Conservation (phyloP, 2,888 invertebrate genomes). For the Eledone cirrhosa region DNA sequence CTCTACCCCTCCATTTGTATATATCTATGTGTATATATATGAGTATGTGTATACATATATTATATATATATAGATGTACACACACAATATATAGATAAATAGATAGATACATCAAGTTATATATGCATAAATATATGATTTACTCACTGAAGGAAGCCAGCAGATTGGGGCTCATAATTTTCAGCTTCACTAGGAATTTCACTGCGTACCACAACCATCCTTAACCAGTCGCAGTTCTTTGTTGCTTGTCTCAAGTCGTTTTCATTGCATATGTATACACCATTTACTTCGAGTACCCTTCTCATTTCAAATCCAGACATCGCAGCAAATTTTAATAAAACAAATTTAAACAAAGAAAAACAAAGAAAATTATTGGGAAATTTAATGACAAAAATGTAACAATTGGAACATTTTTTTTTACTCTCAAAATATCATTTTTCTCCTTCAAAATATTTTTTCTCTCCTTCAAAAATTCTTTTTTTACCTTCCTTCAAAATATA, state of each 20-base stretch:
- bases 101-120: too few relatives aligned
- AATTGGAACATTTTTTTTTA: neutral
- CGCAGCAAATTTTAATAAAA: neutral
- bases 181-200: conserved; percentile 12
- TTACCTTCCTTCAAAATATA: too few relatives aligned
- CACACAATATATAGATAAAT: too few relatives aligned
- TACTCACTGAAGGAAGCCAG: neutral
- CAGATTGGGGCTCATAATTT: conserved; percentile 2
- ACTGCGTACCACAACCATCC: conserved; percentile 24
- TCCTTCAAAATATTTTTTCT: too few relatives aligned
- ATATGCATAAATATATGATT: neutral
- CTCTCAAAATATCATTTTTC: too few relatives aligned
- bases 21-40: too few relatives aligned
- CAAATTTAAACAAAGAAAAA: neutral
- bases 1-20: too few relatives aligned
- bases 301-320: neutral
- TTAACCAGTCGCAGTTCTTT: neutral
- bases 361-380: neutral
- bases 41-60: too few relatives aligned
- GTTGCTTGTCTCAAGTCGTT: conserved; percentile 11
- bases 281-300: conserved; percentile 26
- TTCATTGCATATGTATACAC: conserved; percentile 27
- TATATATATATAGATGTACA: too few relatives aligned
- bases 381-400: neutral
- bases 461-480: too few relatives aligned